Base-by-base conservation (phyloP, 2,888 invertebrate species). In the Drosophila neotestacea region DNA sequence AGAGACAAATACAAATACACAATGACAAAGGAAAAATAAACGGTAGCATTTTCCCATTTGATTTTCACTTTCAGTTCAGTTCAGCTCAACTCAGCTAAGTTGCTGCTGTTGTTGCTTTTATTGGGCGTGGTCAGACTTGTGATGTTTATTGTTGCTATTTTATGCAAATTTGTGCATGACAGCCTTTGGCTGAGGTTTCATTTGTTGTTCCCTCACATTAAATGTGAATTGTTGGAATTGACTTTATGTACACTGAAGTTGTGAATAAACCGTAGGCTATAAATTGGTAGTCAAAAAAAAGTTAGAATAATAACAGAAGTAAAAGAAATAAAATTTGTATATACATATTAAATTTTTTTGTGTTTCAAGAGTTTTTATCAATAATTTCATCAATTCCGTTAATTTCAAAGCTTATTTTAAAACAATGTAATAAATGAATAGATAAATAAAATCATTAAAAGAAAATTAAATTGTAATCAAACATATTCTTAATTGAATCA, bases 11-110 rank as follows among this genome's bases (percentile, higher is more conserved):
- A 51, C 39, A 62, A 56, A 65, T 68, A 59, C 50, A 62, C 58
- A 42, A 58, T 47, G 32, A 52, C 44, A 44, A 10, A 28, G 36
- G 9, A 39, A 62, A 70, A 67, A 69, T 68, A 77, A 82, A 83
- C 84, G 71, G 83, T 77, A 84, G 77, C 85, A 70, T 71, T 85
- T 84, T 71, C 68, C 62, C 28, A 73, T 79, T 73, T 72, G 78
- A 77, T 77, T 85, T 84, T 73, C 72, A 85, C 85, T 83, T 85
- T 84, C 79, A 66, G 62, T 69, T 68, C 13, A 62, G 79, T 85
- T 85, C 77, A 66, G 62, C 66, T 68, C n/a, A 62, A n/a, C n/a
- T 42, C 1, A 30, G 4, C 4, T 59, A 6, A 48, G 46, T 48
- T 47, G 34, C 42, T 28, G 39, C 32, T 44, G 39, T 38, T 52